These are phyloP conservation scores for Drosophila parthenogenetica DNA, from an alignment of 2,888 invertebrate genomes.

Conservation along the genomic window DNA sequence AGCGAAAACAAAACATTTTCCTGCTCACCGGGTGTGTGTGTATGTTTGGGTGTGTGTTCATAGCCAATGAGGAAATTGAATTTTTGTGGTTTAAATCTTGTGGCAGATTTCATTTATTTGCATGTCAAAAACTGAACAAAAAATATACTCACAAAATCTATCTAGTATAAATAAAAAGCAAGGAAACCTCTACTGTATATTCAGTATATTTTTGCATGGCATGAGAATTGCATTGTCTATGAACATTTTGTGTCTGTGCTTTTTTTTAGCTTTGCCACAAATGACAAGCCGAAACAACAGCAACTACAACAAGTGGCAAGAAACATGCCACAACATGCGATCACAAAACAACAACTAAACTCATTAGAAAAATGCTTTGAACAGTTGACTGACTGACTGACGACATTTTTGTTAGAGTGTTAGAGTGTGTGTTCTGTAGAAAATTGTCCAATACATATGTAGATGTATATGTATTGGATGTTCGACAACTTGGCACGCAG, in stretches of 20 bases:
- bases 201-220: conserved; percentile 10
- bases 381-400: conserved; percentile 55
- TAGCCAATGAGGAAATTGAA: conserved; percentile 30
- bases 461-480: neutral
- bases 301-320: conserved; percentile 26
- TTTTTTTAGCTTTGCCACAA: conserved; percentile 24
- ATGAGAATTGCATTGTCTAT: conserved; percentile 37
- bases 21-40: neutral
- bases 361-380: conserved; percentile 49
- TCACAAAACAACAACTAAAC: conserved; percentile 23
- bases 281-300: conserved; percentile 20
- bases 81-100: conserved; percentile 26
- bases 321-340: conserved; percentile 51
- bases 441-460: neutral
- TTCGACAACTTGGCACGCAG: conserved; percentile 26
- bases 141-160: neutral
- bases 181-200: conserved; percentile 17
- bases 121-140: conserved; percentile 21
- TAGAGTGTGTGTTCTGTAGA: neutral
- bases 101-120: conserved; percentile 19
- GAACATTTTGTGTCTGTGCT: conserved; percentile 19
- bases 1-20: conserved; percentile 6
- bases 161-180: neutral
- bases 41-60: neutral
- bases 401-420: conserved; percentile 39